Conservation (phyloP, 2,113 vertebrate species). For the Aleadryas rufinucha region DNA sequence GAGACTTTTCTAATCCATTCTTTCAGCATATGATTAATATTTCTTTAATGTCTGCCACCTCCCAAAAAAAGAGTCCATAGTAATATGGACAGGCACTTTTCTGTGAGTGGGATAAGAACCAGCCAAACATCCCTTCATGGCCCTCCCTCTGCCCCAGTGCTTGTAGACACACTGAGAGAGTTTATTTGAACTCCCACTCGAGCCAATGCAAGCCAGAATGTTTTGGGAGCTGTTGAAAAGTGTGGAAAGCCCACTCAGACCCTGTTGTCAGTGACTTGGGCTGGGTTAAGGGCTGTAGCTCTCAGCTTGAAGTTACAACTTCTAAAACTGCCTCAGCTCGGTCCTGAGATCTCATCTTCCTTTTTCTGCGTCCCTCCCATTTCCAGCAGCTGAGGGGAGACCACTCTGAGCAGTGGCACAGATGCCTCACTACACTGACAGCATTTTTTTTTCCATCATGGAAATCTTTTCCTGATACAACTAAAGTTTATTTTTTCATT, state of each 20-base stretch:
- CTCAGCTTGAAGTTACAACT: accelerated
- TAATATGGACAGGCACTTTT: not conserved
- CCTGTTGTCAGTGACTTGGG: too few species aligned
- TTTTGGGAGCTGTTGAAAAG: not conserved
- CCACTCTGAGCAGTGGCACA: not conserved
- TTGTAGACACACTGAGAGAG: not conserved
- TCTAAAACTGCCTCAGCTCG: not conserved
- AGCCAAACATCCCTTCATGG: not conserved
- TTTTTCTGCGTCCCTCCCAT: not conserved
- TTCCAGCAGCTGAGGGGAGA: not conserved
- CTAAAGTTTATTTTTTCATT: not conserved
- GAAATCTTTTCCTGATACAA: not conserved
- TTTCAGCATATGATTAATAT: not conserved
- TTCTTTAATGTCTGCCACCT: not conserved
- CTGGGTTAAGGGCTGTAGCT: not conserved
- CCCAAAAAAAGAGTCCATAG: too few species aligned
- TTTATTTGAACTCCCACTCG: not conserved
- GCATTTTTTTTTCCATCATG: not conserved
- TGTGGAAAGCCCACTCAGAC: not conserved
- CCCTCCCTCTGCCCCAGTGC: not conserved
- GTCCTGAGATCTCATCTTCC: accelerated
- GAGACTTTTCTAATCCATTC: not conserved
- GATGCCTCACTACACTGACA: not conserved
- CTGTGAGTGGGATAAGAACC: not conserved
- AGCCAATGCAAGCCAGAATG: accelerated